Percentiles rank a stretch among this genome's conserved stretches.
phyloP scores from a whole-genome alignment of 2,113 vertebrate genomes.

The Grammomys surdaster region DNA sequence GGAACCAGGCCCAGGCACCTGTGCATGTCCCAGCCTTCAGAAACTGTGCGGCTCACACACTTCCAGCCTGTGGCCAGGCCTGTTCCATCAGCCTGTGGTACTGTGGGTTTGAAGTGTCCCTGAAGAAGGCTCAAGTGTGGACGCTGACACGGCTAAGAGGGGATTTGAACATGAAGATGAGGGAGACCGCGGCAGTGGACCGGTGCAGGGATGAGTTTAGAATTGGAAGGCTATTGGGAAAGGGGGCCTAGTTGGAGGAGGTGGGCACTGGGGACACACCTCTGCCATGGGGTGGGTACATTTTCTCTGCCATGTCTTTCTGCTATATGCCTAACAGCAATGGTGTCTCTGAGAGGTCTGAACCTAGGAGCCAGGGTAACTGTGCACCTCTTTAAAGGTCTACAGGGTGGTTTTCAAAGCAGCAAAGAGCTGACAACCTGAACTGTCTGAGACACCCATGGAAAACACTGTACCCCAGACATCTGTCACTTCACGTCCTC shows the following conservation, averaged over 20 bases:
- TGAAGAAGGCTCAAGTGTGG: neutral
- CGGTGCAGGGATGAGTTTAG: too few species aligned
- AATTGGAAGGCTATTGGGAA: neutral
- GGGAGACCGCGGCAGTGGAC: neutral
- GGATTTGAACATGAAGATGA: neutral
- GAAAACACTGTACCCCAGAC: rapidly evolving
- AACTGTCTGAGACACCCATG: too few species aligned
- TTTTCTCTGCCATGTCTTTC: neutral
- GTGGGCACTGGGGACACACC: neutral
- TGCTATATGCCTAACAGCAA: neutral
- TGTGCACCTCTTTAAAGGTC: neutral
- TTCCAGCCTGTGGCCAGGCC: neutral
- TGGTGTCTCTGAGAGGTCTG: too few species aligned
- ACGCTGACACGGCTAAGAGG: neutral
- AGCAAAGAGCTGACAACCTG: neutral
- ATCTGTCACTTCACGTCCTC: neutral
- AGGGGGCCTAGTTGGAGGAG: neutral
- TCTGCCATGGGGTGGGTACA: neutral
- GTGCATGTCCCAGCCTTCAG: neutral
- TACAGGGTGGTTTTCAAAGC: neutral
- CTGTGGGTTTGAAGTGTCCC: neutral
- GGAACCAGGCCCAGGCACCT: neutral
- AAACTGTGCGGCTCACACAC: neutral
- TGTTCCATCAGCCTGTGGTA: neutral
- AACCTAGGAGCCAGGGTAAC: neutral